Evolutionary conservation across 2,797 vertebrate genomes (phyloP).

Genomic region (Halcyon chelicuti): DNA sequence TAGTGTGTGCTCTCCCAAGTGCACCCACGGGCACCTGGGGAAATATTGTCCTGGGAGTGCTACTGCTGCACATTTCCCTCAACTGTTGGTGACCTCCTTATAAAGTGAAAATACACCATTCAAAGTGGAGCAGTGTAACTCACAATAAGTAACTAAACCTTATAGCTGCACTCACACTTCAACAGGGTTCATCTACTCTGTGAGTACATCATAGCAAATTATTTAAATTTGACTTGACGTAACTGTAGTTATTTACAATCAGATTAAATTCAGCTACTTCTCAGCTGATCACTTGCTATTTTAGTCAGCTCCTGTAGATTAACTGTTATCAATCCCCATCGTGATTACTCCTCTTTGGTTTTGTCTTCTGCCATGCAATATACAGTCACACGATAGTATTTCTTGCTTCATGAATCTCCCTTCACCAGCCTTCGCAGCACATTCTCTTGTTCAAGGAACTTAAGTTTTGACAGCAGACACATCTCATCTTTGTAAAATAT

Average conservation of each 20-base stretch:
- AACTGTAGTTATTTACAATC: not conserved
- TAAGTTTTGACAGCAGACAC: not conserved
- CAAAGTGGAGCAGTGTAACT: not conserved
- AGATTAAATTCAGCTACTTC: not conserved
- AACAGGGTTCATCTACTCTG: not conserved
- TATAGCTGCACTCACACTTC: not conserved
- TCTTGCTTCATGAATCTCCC: not conserved
- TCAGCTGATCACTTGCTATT: not conserved
- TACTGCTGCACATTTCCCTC: not conserved
- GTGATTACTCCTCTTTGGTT: not conserved
- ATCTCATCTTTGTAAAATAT: not conserved
- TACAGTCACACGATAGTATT: not conserved
- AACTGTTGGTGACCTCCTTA: not conserved
- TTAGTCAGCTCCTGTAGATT: not conserved
- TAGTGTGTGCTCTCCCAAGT: not conserved
- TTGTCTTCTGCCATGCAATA: not conserved
- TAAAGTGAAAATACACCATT: not conserved
- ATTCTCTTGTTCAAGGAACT: not conserved
- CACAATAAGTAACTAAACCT: not conserved
- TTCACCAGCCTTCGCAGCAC: not conserved
- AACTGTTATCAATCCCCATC: not conserved
- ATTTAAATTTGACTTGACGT: not conserved
- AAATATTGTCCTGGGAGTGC: not conserved
- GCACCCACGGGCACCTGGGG: not conserved
- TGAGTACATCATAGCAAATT: not conserved